Evolutionary conservation across 1,140 invertebrate genomes (phyloP), one percentile per base, ranked within the genome.

Genomic region (Hyles euphorbiae): DNA sequence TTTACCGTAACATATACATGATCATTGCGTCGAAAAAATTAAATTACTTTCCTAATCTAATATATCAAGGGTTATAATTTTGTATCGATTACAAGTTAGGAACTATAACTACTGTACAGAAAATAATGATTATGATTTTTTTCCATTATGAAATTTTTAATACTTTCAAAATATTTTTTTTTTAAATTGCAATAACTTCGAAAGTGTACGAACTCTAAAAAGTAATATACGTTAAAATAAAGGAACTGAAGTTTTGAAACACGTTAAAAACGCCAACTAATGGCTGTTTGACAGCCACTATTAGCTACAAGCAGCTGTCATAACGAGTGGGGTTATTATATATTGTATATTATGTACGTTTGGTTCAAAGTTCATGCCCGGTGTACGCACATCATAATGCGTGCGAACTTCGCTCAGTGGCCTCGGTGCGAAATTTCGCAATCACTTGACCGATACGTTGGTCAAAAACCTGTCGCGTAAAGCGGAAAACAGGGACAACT

Each of bases 81-180:
- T 78, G 77, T 78, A 81, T 83, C 79, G 83, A 88, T 86, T 88
- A 88, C 74, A 84, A 64, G 73, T 86, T 88, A 87, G 85, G 85
- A 88, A 87, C 85, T 88, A 88, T 88, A 22, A 67, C 83, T 85
- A 83, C 85, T 88, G 85, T 88, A 88, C 85, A 88, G 74, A 83
- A 81, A 81, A 74, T 72, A 81, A 80, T 73, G 69, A 67, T 70
- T 67, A 68, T 63, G 51, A 60, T 62, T 63, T 71, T 22, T 53
- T 51, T 51, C 33, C 61, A 74, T 73, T 72, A 67, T 69, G 63
- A 70, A 68, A 43, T 40, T 74, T 70, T 66, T 87, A 87, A 87
- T 87, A 87, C 84, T 85, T 87, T 76, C 56, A 73, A 58, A 22
- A 52, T 58, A 32, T 34, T 58, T 43, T 43, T 43, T 43, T 48